phyloP scores from a whole-genome alignment of 2,113 vertebrate species.

The Platichthys flesus region DNA sequence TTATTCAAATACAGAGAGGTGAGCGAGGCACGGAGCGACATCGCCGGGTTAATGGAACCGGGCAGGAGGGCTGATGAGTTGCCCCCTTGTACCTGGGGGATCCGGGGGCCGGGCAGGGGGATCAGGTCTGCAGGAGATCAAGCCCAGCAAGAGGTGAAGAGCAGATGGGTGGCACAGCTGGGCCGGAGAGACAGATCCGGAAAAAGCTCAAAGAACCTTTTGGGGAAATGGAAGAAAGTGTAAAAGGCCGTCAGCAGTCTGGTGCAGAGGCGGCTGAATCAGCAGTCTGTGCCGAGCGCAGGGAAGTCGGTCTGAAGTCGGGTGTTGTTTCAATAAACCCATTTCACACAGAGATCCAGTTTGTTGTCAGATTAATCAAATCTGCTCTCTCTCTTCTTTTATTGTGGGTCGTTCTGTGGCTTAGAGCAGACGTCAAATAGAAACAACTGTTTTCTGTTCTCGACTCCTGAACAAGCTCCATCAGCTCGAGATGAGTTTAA shows the following conservation, averaged over 20 bases:
- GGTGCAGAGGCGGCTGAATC: conserved; percentile 18
- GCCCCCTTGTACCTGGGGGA: background rate
- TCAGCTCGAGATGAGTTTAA: no score
- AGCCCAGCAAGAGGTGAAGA: background rate
- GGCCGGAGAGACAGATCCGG: background rate
- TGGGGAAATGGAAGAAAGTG: conserved; percentile 14
- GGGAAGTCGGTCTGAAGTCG: no score
- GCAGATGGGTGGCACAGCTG: conserved; percentile 26
- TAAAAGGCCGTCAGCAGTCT: conserved; percentile 21
- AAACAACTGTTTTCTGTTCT: background rate
- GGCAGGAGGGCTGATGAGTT: conserved; percentile 26
- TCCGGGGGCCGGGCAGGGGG: background rate
- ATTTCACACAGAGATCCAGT: background rate
- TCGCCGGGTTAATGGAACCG: conserved; percentile 22
- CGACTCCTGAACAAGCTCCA: conserved; percentile 15
- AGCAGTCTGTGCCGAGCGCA: conserved; percentile 11
- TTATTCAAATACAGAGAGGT: conserved; percentile 28
- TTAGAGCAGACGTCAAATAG: background rate
- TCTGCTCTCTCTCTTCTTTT: background rate
- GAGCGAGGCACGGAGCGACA: conserved; percentile 6
- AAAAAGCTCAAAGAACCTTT: conserved; percentile 5
- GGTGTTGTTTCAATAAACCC: conserved; percentile 4
- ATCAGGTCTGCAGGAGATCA: background rate
- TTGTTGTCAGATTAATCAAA: background rate
- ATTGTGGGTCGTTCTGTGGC: background rate